Evolutionary conservation across 1,140 invertebrate genomes (phyloP).

Genomic region (Tetragonula clypearis): DNA sequence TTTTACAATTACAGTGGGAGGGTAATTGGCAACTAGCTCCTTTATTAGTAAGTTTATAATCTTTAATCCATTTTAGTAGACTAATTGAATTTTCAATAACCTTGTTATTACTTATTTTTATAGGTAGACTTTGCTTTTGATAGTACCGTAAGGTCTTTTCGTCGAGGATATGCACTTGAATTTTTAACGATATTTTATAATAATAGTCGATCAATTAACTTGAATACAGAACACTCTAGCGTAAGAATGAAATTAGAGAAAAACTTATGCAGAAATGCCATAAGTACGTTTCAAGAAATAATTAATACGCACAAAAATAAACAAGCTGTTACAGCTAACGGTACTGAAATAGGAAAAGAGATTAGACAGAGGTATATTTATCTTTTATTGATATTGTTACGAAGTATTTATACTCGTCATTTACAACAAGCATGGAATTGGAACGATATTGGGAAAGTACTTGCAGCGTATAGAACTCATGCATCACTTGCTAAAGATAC

Average conservation of each 20-base stretch:
- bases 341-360: slow-evolving; percentile 64
- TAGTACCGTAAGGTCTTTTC: slow-evolving; percentile 83
- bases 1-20: slow-evolving; percentile 85
- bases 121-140: slow-evolving; percentile 84
- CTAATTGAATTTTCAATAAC: background rate
- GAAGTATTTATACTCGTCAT: slow-evolving; percentile 73
- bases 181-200: slow-evolving; percentile 84
- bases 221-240: slow-evolving; percentile 57
- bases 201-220: slow-evolving; percentile 79
- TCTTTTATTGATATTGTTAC: slow-evolving; percentile 78
- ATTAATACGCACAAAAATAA: slow-evolving; percentile 60
- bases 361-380: slow-evolving; percentile 79
- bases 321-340: slow-evolving; percentile 56
- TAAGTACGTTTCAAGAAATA: slow-evolving; percentile 73
- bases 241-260: slow-evolving; percentile 73
- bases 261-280: slow-evolving; percentile 71
- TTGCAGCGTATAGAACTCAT: slow-evolving; percentile 73
- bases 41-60: slow-evolving; percentile 73
- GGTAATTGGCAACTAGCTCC: slow-evolving; percentile 83
- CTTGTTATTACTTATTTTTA: slow-evolving; percentile 15
- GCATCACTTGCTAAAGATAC: slow-evolving; percentile 76
- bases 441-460: slow-evolving; percentile 71
- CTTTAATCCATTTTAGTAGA: background rate
- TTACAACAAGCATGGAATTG: slow-evolving; percentile 78
- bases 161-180: slow-evolving; percentile 85